Base-by-base conservation (phyloP, 2,797 vertebrate species). In the Jordanella pulchra region DNA sequence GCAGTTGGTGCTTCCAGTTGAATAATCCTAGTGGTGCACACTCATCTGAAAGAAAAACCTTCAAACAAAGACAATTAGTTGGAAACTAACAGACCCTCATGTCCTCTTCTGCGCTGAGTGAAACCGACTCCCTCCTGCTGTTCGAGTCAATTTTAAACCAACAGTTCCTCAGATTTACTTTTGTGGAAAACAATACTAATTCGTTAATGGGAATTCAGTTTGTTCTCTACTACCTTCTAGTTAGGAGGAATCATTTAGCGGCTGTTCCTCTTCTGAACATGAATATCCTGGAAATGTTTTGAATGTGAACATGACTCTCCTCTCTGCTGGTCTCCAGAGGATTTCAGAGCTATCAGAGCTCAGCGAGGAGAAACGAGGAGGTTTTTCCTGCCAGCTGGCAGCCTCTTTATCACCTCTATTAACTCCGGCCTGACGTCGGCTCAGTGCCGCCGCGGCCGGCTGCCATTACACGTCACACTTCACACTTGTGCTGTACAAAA, bases 331-430 rank as follows among this genome's bases (percentile, higher is more conserved):
- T 77, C 68, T 66, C 60, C 5, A 0, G 66, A 70, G 70, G 61
- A 68, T 80, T 78, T 65, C 15, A 28, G 67, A 58, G 73, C 74
- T 45, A 67, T 77, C 74, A 55, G 73, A 23, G 60, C 77, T 68
- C 55, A 51, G 23, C 30, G 54, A 80, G 71, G 61, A 71, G 69
- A 50, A n/a, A 68, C 9, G 17, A 23, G 35, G 48, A 75, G 66
- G 81, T 72, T 76, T 81, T 77, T 83, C 61, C 74, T 84, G 85
- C 85, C 89, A 90, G 89, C 86, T 90, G 90, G 89, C 77, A 70
- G 75, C 74, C 75, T 87, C 83, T 91, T 89, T 87, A 91, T 90
- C 89, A 79, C 84, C 80, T 83, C 84, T 84, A 89, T 91, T 89
- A 91, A 82, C 85, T 77, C 71, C 68, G 53, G 47, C 75, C 76